phyloP scores from a whole-genome alignment of 2,797 vertebrate genomes.

The Lagodon rhomboides region DNA sequence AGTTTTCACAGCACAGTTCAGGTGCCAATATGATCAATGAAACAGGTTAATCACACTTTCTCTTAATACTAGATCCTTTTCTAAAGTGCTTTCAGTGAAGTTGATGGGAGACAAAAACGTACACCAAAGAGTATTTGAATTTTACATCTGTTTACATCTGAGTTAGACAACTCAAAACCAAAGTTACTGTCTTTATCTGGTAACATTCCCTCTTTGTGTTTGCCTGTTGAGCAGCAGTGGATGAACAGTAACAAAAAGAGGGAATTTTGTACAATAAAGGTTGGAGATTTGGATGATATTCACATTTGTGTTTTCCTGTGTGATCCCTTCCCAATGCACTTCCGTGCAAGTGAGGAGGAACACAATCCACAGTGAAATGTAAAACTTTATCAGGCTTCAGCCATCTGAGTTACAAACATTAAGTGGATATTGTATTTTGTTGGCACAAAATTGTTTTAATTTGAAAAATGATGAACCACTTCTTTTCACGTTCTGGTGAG shows the following conservation, averaged over 20 bases:
- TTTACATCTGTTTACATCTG: neutral
- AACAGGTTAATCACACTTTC: neutral
- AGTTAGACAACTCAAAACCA: neutral
- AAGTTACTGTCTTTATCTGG: neutral
- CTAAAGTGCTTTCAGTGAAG: neutral
- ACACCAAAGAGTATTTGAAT: neutral
- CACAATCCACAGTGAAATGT: too few relatives aligned
- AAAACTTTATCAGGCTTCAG: too few relatives aligned
- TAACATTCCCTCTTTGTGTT: neutral
- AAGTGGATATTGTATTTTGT: too few relatives aligned
- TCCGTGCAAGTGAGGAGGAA: too few relatives aligned
- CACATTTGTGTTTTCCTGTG: neutral
- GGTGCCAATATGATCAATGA: neutral
- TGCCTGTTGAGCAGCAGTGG: neutral
- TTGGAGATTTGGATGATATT: neutral
- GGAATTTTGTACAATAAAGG: neutral
- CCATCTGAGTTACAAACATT: too few relatives aligned
- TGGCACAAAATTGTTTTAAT: too few relatives aligned
- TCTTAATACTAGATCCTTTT: neutral
- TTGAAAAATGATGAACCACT: neutral
- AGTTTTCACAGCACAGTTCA: too few relatives aligned
- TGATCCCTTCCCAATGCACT: too few relatives aligned
- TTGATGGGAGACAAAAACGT: neutral
- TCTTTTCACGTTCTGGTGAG: too few relatives aligned
- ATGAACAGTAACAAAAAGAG: neutral